Evolutionary conservation across 1,140 invertebrate species (phyloP), one percentile per base, ranked within the genome.

Genomic region (Charaxes varanes): DNA sequence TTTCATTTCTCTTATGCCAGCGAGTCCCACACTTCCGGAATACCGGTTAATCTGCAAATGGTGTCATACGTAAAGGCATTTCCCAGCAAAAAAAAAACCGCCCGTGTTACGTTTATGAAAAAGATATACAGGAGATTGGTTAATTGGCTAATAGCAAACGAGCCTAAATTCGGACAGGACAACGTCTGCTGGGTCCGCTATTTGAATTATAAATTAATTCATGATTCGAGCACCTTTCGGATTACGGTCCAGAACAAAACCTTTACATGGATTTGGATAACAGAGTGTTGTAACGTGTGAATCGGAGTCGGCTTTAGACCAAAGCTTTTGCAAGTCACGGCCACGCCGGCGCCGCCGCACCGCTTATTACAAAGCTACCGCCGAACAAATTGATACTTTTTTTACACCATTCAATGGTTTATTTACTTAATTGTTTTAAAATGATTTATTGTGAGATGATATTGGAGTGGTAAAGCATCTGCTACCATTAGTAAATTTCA

Each of bases 281-380:
- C 16, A 36, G 32, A 31, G 31, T 36, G 41, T 38, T 37, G 36
- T 46, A 58, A 63, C 61, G 64, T 66, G 68, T 63, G 62, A 63
- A 66, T 49, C 43, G 44, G 50, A 31, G 44, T 42, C 54, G 67
- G 49, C 57, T 23, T 35, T 55, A 44, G 48, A 37, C 42, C 35
- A 56, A 57, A 55, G 46, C 31, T 45, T 38, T 17, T 74, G 74
- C 72, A 74, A 77, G 74, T 77, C 74, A 77, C 38, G 49, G 58
- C 58, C 62, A 27, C 41, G 40, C 54, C 63, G 69, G 60, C 70
- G 61, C 70, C 62, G 52, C 46, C 35, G 27, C 46, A 34, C 53
- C 56, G 53, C 56, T 65, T 58, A 74, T 71, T 79, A 76, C 41
- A 50, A 55, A 45, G 53, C 68, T 66, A 57, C 62, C 63, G 67